phyloP scores from a whole-genome alignment of 37 sponge, comb jelly and placozoan species.

The Cladorhizidae sp. region DNA sequence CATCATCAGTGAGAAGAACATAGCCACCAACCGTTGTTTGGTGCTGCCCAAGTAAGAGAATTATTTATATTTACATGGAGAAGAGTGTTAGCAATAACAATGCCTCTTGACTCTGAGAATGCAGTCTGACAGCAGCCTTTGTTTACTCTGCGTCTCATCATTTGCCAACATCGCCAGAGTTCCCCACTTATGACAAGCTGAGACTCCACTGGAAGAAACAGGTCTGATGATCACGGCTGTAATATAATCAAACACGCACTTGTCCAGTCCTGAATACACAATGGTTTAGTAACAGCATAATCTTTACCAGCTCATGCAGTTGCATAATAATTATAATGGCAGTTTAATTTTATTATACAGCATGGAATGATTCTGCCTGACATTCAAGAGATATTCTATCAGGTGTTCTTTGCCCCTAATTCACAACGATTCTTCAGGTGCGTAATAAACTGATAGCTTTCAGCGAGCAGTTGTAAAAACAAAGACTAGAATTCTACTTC shows the following conservation, averaged over 20 bases:
- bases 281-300: too few relatives aligned
- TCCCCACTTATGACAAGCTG: conserved; percentile 56
- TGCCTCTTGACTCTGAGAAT: background rate
- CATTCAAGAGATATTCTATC: conserved; percentile 50
- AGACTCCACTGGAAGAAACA: conserved; percentile 88
- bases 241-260: too few relatives aligned
- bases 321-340: too few relatives aligned
- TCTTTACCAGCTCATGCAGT: too few relatives aligned
- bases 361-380: conserved; percentile 82
- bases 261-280: too few relatives aligned
- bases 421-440: conserved; percentile 66
- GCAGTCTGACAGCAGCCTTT: conserved; percentile 52
- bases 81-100: background rate
- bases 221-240: conserved; percentile 13
- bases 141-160: conserved; percentile 60
- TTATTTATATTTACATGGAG: background rate
- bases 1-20: conserved; percentile 44
- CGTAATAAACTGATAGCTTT: background rate
- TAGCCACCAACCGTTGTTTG: conserved; percentile 51
- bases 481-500: background rate
- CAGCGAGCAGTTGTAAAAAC: background rate
- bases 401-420: conserved; percentile 64
- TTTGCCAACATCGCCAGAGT: conserved; percentile 29
- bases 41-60: conserved; percentile 72
- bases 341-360: too few relatives aligned